Evolutionary conservation across 2,888 invertebrate species (phyloP), one percentile per base, ranked within the genome.

Genomic region (Dryadula phaetusa): DNA sequence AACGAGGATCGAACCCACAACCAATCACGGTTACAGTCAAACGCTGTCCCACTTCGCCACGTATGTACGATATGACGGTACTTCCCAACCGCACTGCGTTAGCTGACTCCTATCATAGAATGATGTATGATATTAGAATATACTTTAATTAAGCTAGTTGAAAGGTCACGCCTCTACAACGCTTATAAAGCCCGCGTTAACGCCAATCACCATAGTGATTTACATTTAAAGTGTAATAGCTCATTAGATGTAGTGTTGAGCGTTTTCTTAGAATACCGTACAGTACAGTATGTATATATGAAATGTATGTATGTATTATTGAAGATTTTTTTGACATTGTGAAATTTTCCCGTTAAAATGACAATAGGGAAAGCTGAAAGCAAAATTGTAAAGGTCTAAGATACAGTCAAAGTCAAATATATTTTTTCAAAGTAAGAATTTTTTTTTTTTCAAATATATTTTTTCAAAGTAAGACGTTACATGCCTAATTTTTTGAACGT

Each of bases 131-230:
- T 62, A 71, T 76, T 58, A 76, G 79, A 82, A 79, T 78, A 74
- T 75, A 77, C 77, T 82, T 80, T 82, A 74, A 77, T 76, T 76
- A 77, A 69, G 72, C 77, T 74, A 65, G 78, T 80, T 77, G 49
- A 75, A 68, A 74, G 83, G 79, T 82, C 79, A 76, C 63, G 64
- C 42, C 76, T 75, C 71, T 49, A 66, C 70, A 69, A 58, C 73
- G 77, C 74, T 74, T 78, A 80, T 81, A 83, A 82, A 79, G 80
- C 77, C 76, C 81, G 79, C 72, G 78, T 77, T 76, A 78, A 81
- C 79, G 83, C 80, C 83, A 84, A 84, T 86, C 86, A 85, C 72
- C 66, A 66, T 66, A 64, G 81, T 85, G 85, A 86, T 86, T 86
- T 81, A 86, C 86, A 81, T 56, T 67, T 64, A 58, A 64, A 69